phyloP scores from a whole-genome alignment of 1,140 invertebrate species.

The Asobara japonica region DNA sequence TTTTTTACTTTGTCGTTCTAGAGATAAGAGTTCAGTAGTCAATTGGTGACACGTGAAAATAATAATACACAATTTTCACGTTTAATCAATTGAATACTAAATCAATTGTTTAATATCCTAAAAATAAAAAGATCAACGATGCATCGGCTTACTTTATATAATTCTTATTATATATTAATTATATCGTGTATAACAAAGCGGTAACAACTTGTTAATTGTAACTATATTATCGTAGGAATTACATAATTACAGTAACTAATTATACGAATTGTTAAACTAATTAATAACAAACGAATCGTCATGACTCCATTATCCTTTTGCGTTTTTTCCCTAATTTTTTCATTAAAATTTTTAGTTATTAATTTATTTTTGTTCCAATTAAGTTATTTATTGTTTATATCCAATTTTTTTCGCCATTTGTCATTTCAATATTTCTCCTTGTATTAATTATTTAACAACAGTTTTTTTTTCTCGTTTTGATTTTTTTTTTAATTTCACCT shows the following conservation, averaged over 20 bases:
- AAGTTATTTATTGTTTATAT: conserved; percentile 20
- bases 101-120: conserved; percentile 52
- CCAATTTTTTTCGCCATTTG: conserved; percentile 20
- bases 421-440: conserved; percentile 24
- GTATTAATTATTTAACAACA: conserved; percentile 60
- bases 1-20: neutral
- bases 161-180: conserved; percentile 61
- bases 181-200: conserved; percentile 65
- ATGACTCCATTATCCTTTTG: conserved; percentile 30
- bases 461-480: conserved; percentile 50
- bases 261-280: conserved; percentile 58
- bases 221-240: conserved; percentile 62
- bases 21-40: neutral
- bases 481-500: conserved; percentile 49
- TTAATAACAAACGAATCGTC: conserved; percentile 48
- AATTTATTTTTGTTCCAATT: conserved; percentile 27
- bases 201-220: conserved; percentile 65
- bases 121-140: conserved; percentile 61
- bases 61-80: neutral
- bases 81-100: conserved; percentile 2
- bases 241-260: conserved; percentile 63
- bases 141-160: conserved; percentile 56
- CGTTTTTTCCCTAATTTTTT: no score
- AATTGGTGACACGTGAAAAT: neutral
- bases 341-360: conserved; percentile 26